These are phyloP conservation scores for Sacculina carcini DNA, from an alignment of 2,888 invertebrate genomes.

Conservation along the genomic window DNA sequence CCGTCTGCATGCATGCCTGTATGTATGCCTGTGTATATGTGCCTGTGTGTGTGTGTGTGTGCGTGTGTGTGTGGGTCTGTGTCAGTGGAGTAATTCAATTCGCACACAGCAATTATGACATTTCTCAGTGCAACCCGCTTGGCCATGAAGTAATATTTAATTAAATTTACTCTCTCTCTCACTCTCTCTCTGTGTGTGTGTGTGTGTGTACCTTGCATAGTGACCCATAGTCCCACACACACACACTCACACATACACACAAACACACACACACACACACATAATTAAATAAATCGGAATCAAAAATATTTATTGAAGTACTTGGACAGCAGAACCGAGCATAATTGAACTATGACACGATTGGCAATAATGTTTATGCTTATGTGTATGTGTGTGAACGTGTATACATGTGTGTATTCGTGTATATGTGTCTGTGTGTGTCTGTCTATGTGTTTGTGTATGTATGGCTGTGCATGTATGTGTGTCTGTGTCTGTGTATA, in stretches of 20 bases:
- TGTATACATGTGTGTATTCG: not conserved
- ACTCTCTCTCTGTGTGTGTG: not conserved
- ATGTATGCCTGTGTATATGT: slow-evolving; percentile 4
- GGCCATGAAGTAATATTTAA: too few species aligned
- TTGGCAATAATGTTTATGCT: not conserved
- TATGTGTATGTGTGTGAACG: not conserved
- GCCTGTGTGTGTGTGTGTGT: slow-evolving; percentile 5
- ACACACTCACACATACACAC: slow-evolving; percentile 1
- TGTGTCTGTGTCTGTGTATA: too few species aligned
- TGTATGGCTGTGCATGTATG: too few species aligned
- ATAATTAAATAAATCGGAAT: not conserved
- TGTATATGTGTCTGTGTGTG: not conserved
- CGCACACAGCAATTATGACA: not conserved
- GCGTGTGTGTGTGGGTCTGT: slow-evolving; percentile 1
- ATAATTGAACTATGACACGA: too few species aligned
- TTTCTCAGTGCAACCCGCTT: too few species aligned
- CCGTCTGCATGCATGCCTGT: not conserved
- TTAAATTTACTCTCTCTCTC: not conserved
- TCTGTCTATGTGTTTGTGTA: not conserved
- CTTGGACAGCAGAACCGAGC: not conserved
- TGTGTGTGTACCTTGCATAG: not conserved
- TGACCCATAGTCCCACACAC: not conserved
- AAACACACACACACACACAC: not conserved
- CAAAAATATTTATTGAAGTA: not conserved
- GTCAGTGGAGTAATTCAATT: not conserved